These are phyloP conservation scores for Micromussa lordhowensis DNA, from an alignment of 92 coral and sea anemone genomes.

Conservation along the genomic window DNA sequence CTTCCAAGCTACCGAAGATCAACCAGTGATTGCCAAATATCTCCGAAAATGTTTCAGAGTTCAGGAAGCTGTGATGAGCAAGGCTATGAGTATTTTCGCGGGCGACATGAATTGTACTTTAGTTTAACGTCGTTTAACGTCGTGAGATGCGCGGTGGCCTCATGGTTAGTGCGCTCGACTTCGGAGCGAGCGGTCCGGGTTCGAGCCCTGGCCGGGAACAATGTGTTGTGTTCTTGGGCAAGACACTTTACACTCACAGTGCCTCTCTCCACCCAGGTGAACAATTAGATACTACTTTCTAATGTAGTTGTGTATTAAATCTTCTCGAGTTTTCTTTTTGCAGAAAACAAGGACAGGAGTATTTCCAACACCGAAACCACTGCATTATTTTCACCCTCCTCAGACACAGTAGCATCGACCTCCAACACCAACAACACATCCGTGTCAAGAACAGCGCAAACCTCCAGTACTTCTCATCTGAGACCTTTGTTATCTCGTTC, in stretches of 20 bases:
- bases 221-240: too few species aligned
- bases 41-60: neutral
- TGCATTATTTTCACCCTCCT: neutral
- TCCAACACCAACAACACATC: slow-evolving; percentile 7
- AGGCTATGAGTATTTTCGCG: neutral
- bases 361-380: neutral
- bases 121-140: neutral
- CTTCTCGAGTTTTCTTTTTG: neutral
- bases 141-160: too few species aligned
- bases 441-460: slow-evolving; percentile 10
- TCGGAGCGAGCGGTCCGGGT: too few species aligned
- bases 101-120: neutral
- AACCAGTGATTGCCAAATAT: too few species aligned
- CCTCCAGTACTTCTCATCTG: neutral
- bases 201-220: too few species aligned
- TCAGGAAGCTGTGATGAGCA: neutral
- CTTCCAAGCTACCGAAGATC: neutral
- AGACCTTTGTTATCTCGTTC: slow-evolving; percentile 42
- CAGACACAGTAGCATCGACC: slow-evolving; percentile 37
- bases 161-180: too few species aligned
- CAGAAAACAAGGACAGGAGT: slow-evolving; percentile 28
- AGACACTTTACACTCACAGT: too few species aligned
- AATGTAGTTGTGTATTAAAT: neutral
- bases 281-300: too few species aligned
- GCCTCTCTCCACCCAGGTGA: too few species aligned